Conservation (phyloP, 2,888 invertebrate genomes). For the Anthophora plumipes region DNA sequence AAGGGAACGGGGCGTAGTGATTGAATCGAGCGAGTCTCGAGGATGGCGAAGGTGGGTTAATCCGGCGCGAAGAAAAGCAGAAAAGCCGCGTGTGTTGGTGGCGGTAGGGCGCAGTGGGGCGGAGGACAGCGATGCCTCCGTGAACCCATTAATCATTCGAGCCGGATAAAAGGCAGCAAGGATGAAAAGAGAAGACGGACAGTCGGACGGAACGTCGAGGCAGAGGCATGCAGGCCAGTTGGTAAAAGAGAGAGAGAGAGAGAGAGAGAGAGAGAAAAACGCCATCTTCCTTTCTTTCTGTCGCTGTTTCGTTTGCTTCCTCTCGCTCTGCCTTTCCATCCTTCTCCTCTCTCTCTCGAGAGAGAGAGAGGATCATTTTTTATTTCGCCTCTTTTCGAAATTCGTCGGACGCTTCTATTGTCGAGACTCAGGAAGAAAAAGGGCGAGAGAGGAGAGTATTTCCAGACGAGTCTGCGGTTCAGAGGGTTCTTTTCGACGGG, state of each 20-base stretch:
- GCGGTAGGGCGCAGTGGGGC: slow-evolving; percentile 10
- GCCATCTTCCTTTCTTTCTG: slow-evolving; percentile 34
- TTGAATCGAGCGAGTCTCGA: not conserved
- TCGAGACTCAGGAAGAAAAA: slow-evolving; percentile 56
- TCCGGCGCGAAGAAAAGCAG: slow-evolving; percentile 75
- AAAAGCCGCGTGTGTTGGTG: slow-evolving; percentile 70
- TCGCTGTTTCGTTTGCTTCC: slow-evolving; percentile 42
- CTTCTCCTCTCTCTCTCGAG: slow-evolving; percentile 17
- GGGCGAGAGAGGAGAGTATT: slow-evolving; percentile 16
- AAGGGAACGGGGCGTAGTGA: not conserved
- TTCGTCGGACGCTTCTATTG: slow-evolving; percentile 79
- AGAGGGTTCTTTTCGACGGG: slow-evolving; percentile 61
- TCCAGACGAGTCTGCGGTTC: slow-evolving; percentile 39
- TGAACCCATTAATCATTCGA: slow-evolving; percentile 83
- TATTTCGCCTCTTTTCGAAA: slow-evolving; percentile 78
- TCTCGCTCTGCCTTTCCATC: slow-evolving; percentile 17
- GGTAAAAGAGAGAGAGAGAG: slow-evolving; percentile 18
- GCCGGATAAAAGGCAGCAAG: slow-evolving; percentile 79
- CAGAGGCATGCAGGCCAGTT: slow-evolving; percentile 58
- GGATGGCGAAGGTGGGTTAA: slow-evolving; percentile 37
- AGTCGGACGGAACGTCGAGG: slow-evolving; percentile 72
- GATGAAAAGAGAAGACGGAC: slow-evolving; percentile 78
- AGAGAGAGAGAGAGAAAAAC: not conserved
- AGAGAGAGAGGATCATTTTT: slow-evolving; percentile 79
- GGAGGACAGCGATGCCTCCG: slow-evolving; percentile 65